Evolutionary conservation across 2,888 invertebrate genomes (phyloP), one percentile per base, ranked within the genome.

Genomic region (Heteropelma amictum): DNA sequence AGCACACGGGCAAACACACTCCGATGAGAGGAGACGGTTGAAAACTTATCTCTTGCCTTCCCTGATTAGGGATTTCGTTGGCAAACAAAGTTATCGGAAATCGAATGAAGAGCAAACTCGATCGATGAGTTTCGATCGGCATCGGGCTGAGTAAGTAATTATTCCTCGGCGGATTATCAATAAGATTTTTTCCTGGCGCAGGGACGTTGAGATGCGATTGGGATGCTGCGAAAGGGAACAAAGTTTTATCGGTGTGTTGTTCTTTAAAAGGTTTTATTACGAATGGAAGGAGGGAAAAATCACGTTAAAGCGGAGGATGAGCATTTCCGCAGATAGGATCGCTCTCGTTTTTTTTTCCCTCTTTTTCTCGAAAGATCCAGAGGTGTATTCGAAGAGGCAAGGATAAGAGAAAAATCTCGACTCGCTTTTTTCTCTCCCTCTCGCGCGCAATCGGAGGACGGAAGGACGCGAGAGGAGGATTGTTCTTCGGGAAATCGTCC

Each of bases 401-500:
- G 10, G 23, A 23, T 35, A 45, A 21, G 8, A 10, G 14, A 21
- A n/a, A 14, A 60, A 45, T 23, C 17, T 30, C 61, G n/a, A n/a
- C n/a, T n/a, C n/a, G n/a, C n/a, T n/a, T n/a, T n/a, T n/a, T n/a
- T n/a, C n/a, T n/a, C n/a, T n/a, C n/a, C n/a, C n/a, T n/a, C n/a
- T n/a, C n/a, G n/a, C n/a, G 64, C 63, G 63, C 63, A 68, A 47
- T 56, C 61, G 58, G 64, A 67, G 68, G 53, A 51, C 40, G 68
- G 53, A 67, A 73, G 69, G 33, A 28, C 33, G 64, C n/a, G n/a
- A n/a, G 19, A 10, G n/a, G 47, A 47, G 65, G 61, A 73, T 68
- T 69, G 74, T 77, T 77, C 73, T 74, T 77, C 64, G 64, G 64
- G 54, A 40, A 79, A 75, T 58, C 58, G 72, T 74, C 79, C 77